Base-by-base conservation (phyloP, 2,797 vertebrate species). In the Pipistrellus kuhlii region DNA sequence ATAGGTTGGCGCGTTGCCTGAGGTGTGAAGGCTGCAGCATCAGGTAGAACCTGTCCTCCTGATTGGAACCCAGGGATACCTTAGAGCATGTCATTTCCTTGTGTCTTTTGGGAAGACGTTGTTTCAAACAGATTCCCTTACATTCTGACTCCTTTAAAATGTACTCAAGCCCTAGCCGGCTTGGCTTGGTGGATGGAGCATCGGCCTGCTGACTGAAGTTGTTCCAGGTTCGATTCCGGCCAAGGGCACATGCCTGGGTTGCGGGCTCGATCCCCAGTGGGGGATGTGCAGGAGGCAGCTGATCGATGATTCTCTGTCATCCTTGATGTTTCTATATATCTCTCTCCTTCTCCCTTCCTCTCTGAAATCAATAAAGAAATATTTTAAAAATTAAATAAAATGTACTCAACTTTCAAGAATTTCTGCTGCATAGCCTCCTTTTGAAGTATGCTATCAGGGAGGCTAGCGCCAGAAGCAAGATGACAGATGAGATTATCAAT, bases 61-160 rank as follows among this genome's bases (percentile, higher is more conserved):
- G 8, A 32, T 66, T 35, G 11, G 20, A 84, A 17, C 32, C 15
- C 27, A 32, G 20, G 14, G 11, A 15, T 8, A 32, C 13, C 77
- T 81, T 64, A 17, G 0, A 48, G 17, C 5, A 4, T 25, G n/a
- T n/a, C 8, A 17, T 51, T 53, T 82, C 44, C 20, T 77, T 46
- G 2, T 9, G 27, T 64, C 18, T 44, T 77, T 82, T 68, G 17
- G 21, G 30, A 88, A 88, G 35, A 85, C 7, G 35, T 8, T 46
- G 11, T 68, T 92, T 80, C 46, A 51, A 76, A 71, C 1, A 30
- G 15, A 44, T 57, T 90, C 30, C 27, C 81, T 44, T 64, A 72
- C 82, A 85, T 77, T 77, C 44, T 51, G 30, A 75, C 18, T 69
- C 66, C 62, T 95, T 96, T 75, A 81, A 91, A 72, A 59, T 68